Evolutionary conservation across 2,888 invertebrate genomes (phyloP).

Genomic region (Plebejus anna): DNA sequence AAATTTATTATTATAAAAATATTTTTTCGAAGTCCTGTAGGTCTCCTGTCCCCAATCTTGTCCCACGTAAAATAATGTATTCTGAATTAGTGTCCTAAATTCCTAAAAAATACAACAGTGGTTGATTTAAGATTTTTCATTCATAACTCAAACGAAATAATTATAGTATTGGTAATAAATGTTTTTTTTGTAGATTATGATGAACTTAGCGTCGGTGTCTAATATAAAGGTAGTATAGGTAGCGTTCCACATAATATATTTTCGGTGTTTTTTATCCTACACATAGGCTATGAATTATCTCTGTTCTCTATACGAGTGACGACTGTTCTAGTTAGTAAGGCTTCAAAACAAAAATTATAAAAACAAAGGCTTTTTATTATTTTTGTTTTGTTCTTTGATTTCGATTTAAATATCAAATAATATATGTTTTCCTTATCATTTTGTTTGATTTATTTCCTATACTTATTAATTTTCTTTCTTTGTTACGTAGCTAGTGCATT

Average conservation of each 20-base stretch:
- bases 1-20: neutral
- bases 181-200: neutral
- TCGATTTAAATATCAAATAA: neutral
- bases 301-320: neutral
- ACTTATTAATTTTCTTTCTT: neutral
- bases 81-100: neutral
- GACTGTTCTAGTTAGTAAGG: constrained; percentile 12
- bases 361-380: neutral
- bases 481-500: neutral
- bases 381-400: neutral
- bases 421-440: neutral
- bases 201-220: constrained; percentile 17
- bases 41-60: neutral
- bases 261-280: constrained; percentile 9
- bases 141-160: neutral
- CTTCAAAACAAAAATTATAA: too few relatives aligned
- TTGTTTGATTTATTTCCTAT: neutral
- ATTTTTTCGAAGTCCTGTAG: neutral
- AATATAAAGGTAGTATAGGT: neutral
- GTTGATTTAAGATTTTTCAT: neutral
- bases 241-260: constrained; percentile 9
- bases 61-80: neutral
- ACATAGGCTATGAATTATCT: neutral
- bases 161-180: neutral
- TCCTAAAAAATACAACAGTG: neutral